Evolutionary conservation across 2,888 invertebrate genomes (phyloP).

Genomic region (Chrysolina haemoptera): DNA sequence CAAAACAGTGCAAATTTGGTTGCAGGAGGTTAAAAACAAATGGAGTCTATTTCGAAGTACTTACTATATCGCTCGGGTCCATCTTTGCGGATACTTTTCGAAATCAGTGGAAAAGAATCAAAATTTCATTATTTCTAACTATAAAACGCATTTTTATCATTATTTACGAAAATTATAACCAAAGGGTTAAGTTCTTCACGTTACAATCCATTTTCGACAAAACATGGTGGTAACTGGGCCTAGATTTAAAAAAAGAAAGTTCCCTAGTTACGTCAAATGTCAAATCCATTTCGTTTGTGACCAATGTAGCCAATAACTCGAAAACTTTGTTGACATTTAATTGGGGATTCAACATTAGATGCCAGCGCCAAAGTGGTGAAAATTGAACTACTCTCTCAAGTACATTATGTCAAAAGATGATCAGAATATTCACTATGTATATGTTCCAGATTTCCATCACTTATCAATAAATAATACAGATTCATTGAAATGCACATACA

Average conservation of each 20-base stretch:
- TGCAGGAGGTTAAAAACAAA: conserved; percentile 18
- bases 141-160: conserved; percentile 41
- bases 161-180: conserved; percentile 44
- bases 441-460: no score
- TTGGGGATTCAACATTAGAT: no score
- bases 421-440: no score
- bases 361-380: no score
- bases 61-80: conserved; percentile 47
- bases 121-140: conserved; percentile 43
- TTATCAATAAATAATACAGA: no score
- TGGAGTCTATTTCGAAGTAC: conserved; percentile 29
- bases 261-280: conserved; percentile 5
- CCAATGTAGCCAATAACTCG: no score
- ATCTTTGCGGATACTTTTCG: conserved; percentile 43
- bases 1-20: conserved; percentile 25
- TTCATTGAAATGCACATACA: no score
- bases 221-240: conserved; percentile 16
- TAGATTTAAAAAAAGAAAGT: neutral
- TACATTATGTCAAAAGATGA: no score
- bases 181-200: conserved; percentile 60
- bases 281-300: neutral
- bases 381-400: no score
- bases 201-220: conserved; percentile 51
- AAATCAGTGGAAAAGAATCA: conserved; percentile 35
- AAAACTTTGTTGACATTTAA: no score